These are phyloP conservation scores for Leuctra nigra DNA, from an alignment of 2,888 invertebrate genomes.

Conservation along the genomic window DNA sequence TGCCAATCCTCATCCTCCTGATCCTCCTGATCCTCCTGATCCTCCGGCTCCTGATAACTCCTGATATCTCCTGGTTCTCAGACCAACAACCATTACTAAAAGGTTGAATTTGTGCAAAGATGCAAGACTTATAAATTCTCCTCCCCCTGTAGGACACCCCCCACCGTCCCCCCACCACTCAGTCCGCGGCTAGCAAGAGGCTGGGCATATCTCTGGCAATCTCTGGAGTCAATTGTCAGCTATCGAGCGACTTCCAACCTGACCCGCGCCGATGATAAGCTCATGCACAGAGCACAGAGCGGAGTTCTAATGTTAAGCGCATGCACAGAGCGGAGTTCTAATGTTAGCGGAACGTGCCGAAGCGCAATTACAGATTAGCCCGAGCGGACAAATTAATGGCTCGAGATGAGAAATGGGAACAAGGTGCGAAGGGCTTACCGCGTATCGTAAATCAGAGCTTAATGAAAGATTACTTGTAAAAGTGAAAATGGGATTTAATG, in stretches of 20 bases:
- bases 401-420: conserved; percentile 25
- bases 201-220: no score
- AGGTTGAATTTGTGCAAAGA: no score
- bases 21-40: no score
- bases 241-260: not conserved
- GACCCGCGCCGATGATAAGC: not conserved
- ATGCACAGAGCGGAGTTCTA: not conserved
- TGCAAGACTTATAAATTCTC: no score
- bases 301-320: not conserved
- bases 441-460: conserved; percentile 25
- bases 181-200: no score
- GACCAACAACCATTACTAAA: no score
- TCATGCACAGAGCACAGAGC: not conserved
- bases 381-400: conserved; percentile 26
- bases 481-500: conserved; percentile 1
- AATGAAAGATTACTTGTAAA: conserved; percentile 23
- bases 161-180: no score
- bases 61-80: no score
- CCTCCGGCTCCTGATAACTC: no score
- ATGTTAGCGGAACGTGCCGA: conserved; percentile 22
- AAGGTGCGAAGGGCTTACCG: conserved; percentile 20
- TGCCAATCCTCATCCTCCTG: no score
- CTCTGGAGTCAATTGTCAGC: conserved; percentile 14
- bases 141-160: no score
- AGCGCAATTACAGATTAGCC: conserved; percentile 26